phyloP scores from a whole-genome alignment of 2,888 invertebrate genomes.

The Plebejus melissa region DNA sequence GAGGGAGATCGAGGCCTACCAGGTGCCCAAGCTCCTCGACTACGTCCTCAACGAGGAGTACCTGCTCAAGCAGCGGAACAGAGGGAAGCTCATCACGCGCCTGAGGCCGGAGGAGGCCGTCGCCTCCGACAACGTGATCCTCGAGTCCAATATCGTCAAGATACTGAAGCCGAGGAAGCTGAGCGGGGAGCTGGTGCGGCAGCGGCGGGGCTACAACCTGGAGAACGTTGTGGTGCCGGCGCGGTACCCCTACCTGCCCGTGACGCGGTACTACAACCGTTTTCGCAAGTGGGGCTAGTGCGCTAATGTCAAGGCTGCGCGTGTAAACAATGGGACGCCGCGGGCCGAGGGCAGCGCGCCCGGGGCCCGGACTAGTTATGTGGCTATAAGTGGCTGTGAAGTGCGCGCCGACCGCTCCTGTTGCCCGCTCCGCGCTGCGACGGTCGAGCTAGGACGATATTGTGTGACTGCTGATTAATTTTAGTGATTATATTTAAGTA shows the following conservation, averaged over 20 bases:
- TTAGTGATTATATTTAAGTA: conserved; percentile 25
- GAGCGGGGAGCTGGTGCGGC: conserved; percentile 56
- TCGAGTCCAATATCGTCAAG: conserved; percentile 67
- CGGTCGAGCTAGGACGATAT: conserved; percentile 46
- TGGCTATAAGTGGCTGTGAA: conserved; percentile 71
- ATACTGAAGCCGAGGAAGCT: conserved; percentile 58
- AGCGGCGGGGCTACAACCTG: conserved; percentile 70
- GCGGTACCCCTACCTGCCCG: conserved; percentile 69
- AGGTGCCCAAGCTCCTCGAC: conserved; percentile 57
- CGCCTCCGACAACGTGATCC: conserved; percentile 63
- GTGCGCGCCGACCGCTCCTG: conserved; percentile 50
- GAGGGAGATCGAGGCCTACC: conserved; percentile 64
- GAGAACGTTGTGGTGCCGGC: conserved; percentile 74
- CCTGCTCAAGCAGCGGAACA: conserved; percentile 59
- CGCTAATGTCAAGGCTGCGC: conserved; percentile 71
- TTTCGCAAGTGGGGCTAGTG: conserved; percentile 72
- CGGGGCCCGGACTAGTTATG: conserved; percentile 49
- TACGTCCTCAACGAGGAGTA: conserved; percentile 59
- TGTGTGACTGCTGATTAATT: conserved; percentile 30
- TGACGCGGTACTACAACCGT: conserved; percentile 59
- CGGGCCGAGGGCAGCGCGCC: conserved; percentile 45
- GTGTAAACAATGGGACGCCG: conserved; percentile 46
- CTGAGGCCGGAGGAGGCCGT: conserved; percentile 59
- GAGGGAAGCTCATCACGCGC: conserved; percentile 65
- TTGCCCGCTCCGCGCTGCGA: conserved; percentile 49